Conservation (phyloP, 2,888 invertebrate genomes). For the Nemapogon koenigi region DNA sequence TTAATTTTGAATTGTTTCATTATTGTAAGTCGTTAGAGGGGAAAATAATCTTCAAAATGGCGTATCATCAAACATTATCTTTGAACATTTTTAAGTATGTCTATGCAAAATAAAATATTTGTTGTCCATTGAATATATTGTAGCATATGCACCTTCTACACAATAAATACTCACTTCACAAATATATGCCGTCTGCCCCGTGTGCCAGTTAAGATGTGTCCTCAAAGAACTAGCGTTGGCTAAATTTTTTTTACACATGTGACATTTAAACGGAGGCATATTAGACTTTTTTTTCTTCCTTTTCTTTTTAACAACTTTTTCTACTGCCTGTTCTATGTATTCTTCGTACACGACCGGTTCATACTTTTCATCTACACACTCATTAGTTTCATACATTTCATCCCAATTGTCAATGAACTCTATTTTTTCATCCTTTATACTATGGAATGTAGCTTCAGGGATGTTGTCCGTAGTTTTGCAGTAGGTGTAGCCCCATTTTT, state of each 20-base stretch:
- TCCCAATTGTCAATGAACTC: not conserved
- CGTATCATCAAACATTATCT: too few relatives aligned
- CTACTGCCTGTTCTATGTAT: not conserved
- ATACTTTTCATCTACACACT: not conserved
- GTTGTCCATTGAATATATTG: too few relatives aligned
- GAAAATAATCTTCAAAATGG: too few relatives aligned
- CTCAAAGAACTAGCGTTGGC: slow-evolving; percentile 2
- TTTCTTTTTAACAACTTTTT: not conserved
- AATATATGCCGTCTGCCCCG: slow-evolving; percentile 3
- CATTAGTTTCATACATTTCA: not conserved
- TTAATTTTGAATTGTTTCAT: too few relatives aligned
- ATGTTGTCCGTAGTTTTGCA: not conserved
- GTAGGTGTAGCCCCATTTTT: not conserved
- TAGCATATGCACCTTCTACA: too few relatives aligned
- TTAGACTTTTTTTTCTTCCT: slow-evolving; percentile 1
- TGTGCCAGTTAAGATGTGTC: slow-evolving; percentile 6
- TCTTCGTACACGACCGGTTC: not conserved
- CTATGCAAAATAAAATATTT: too few relatives aligned
- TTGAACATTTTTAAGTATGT: too few relatives aligned
- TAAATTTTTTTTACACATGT: slow-evolving; percentile 5
- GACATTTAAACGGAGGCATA: slow-evolving; percentile 1
- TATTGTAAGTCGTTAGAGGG: too few relatives aligned
- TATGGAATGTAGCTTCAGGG: not conserved
- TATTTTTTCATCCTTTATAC: not conserved
- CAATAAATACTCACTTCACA: slow-evolving; percentile 1